Base-by-base conservation (phyloP, 2,113 vertebrate genomes). In the Chaenogobius annularis region DNA sequence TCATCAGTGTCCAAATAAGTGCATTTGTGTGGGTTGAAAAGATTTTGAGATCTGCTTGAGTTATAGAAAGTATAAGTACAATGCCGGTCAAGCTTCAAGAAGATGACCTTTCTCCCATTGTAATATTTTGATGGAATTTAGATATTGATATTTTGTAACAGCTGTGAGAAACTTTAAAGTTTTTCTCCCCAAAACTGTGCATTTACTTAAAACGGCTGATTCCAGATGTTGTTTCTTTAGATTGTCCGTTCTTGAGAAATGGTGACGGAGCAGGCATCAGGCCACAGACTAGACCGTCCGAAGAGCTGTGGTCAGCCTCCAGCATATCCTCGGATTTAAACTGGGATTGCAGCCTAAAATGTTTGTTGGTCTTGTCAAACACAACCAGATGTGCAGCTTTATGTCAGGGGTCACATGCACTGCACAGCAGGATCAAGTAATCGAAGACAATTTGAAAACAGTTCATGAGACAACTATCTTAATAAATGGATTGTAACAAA, bases 331-430 rank as follows among this genome's bases (percentile, higher is more conserved):
- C 65, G 43, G 52, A 81, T 75, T 80, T 40, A 50, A 58, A 78
- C 71, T 31, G 50, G 74, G 73, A 81, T 69, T 22, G 79, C 77
- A 31, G 77, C 63, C 65, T 80, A 76, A 78, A 62, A 78, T 83
- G 80, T 86, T 89, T 87, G 83, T 83, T 87, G 71, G 66, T 56
- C 75, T 78, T 82, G 58, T 69, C 65, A 79, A 86, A 87, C 68
- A 23, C 75, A 80, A 84, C 87, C 90, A 90, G 85, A 90, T 88
- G 89, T 83, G 73, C 61, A 55, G 69, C 75, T 72, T 31, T 64
- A 72, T 73, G 69, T 63, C 6, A 22, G 26, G 43, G 81, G 76
- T 75, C 72, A 77, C 69, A 83, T 76, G 87, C 81, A 74, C 58
- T 71, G 68, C 61, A 40, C 61, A 40, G 35, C 35, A 11, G 10